Conservation (phyloP, 2,113 vertebrate genomes). For the Bambusicola thoracicus region DNA sequence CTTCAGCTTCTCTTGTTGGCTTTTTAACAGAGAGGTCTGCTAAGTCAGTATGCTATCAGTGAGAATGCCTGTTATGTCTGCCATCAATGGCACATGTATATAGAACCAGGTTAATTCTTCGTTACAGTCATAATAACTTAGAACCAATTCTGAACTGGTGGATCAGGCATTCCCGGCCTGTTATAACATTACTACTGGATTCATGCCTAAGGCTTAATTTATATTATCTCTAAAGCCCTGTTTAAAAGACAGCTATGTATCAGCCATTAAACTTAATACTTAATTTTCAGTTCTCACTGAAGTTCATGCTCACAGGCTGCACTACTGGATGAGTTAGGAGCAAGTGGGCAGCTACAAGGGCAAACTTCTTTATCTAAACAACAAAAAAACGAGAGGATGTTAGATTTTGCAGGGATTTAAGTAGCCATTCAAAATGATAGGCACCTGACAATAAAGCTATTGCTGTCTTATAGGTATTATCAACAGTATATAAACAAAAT, state of each 20-base stretch:
- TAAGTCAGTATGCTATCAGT: background rate
- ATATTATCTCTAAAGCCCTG: background rate
- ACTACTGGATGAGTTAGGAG: background rate
- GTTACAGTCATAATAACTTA: background rate
- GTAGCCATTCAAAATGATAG: background rate
- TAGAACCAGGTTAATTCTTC: background rate
- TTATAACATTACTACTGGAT: background rate
- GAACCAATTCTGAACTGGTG: background rate
- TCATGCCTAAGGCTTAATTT: background rate
- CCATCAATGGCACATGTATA: fast-evolving
- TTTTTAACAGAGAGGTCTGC: background rate
- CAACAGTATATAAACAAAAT: background rate
- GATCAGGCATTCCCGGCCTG: background rate
- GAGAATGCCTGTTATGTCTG: background rate
- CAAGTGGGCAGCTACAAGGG: background rate
- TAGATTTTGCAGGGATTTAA: background rate
- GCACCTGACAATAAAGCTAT: background rate
- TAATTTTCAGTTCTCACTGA: background rate
- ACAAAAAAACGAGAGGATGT: background rate
- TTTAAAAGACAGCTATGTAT: background rate
- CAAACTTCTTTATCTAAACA: background rate
- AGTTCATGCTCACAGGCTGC: background rate
- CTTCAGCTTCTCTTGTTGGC: background rate
- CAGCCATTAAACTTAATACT: background rate
- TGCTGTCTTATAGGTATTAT: background rate